phyloP scores from a whole-genome alignment of 2,113 vertebrate genomes.

The Nansenia antarctica region DNA sequence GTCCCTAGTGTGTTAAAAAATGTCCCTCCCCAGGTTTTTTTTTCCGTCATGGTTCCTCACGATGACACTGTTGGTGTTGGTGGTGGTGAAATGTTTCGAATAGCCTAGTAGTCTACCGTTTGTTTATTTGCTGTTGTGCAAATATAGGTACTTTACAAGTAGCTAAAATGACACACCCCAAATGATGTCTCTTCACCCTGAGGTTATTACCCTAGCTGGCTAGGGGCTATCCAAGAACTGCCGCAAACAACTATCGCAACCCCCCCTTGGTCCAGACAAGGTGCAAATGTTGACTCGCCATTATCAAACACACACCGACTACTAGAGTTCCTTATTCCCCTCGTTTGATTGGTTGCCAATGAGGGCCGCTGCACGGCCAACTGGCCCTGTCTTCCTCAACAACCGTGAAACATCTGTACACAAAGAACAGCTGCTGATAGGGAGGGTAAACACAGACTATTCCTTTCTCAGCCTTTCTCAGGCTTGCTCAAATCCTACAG shows the following conservation, averaged over 20 bases:
- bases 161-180: not conserved
- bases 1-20: no score
- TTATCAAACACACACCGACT: no score
- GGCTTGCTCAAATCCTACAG: no score
- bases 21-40: no score
- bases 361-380: not conserved
- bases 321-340: not conserved
- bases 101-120: no score
- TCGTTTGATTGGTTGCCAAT: slow-evolving; percentile 4
- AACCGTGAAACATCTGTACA: slow-evolving; percentile 59
- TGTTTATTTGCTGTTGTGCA: no score
- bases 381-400: slow-evolving; percentile 43
- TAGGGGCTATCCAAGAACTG: slow-evolving; percentile 17
- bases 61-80: no score
- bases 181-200: slow-evolving; percentile 17
- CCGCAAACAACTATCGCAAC: slow-evolving; percentile 22
- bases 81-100: no score
- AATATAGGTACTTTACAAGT: no score
- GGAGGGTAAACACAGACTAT: slow-evolving; percentile 49
- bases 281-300: not conserved
- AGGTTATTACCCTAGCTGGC: slow-evolving; percentile 20
- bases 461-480: no score
- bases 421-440: slow-evolving; percentile 52
- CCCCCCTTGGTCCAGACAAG: not conserved
- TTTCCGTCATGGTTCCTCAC: no score